These are phyloP conservation scores for Rhineura floridana DNA, from an alignment of 2,113 vertebrate species.

Conservation along the genomic window DNA sequence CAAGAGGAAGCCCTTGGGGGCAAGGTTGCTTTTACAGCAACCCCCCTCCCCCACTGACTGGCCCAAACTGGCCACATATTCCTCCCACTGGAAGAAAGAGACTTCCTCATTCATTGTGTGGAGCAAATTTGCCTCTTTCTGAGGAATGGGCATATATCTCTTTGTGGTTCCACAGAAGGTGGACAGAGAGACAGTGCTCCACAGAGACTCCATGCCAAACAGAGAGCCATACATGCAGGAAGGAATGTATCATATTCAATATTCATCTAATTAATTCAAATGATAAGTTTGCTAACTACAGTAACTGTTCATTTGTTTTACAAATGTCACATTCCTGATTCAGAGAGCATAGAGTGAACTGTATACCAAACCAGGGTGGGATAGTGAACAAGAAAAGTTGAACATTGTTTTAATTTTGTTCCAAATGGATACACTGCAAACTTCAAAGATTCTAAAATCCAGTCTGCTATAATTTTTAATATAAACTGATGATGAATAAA, in stretches of 20 bases:
- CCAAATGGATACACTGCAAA: slow-evolving; percentile 17
- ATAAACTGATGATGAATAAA: neutral
- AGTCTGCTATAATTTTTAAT: rapidly evolving
- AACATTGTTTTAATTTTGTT: slow-evolving; percentile 33
- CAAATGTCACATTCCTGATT: neutral
- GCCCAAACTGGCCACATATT: no score
- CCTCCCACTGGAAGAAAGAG: no score
- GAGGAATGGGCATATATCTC: no score
- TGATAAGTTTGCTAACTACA: neutral
- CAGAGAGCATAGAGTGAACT: neutral
- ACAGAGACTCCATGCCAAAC: neutral
- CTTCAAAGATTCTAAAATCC: neutral
- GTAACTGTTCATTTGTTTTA: neutral
- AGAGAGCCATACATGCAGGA: neutral
- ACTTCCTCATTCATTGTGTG: no score
- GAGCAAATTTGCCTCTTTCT: no score
- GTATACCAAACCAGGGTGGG: neutral
- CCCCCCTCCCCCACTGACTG: no score
- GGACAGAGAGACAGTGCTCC: no score
- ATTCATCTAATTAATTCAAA: neutral
- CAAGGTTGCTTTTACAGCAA: no score
- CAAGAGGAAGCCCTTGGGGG: no score
- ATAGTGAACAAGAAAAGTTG: slow-evolving; percentile 35
- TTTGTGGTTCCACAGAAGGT: no score
- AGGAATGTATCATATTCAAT: neutral